Evolutionary conservation across 2,888 invertebrate species (phyloP), one percentile per base, ranked within the genome.

Genomic region (Bedellia somnulentella): DNA sequence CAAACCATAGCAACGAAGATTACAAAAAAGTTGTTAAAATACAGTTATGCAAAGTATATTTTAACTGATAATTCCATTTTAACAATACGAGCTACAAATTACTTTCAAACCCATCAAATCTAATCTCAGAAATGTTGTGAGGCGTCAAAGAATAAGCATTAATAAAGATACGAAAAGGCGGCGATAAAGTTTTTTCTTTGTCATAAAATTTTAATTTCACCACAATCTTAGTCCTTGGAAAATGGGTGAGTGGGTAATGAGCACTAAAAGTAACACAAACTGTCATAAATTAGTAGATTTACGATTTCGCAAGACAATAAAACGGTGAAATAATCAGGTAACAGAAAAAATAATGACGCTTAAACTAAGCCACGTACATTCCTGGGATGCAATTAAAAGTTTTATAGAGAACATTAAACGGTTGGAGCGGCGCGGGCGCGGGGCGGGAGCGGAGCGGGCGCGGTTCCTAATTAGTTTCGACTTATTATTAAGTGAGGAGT

Each of bases 401-500:
- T 30, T 31, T 25, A 31, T 31, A 22, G 30, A 14, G 24, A 16
- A 24, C 30, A 24, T 30, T 29, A 30, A 30, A n/a, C n/a, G n/a
- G n/a, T n/a, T n/a, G n/a, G n/a, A n/a, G n/a, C n/a, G n/a, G n/a
- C n/a, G n/a, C n/a, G n/a, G n/a, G n/a, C n/a, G n/a, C n/a, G n/a
- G n/a, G n/a, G n/a, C n/a, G n/a, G n/a, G n/a, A n/a, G n/a, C n/a
- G n/a, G n/a, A n/a, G n/a, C n/a, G n/a, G n/a, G n/a, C n/a, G n/a
- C n/a, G n/a, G 21, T 35, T 35, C 40, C 58, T 59, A 59, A 60
- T 60, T 59, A 58, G 56, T 54, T 49, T 42, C 38, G 43, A 47
- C 42, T 49, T 43, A 44, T 54, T 47, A 52, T 50, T 46, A 48
- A 52, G 46, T 43, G 45, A 44, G 15, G 22, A 29, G 29, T 29